Base-by-base conservation (phyloP, 2,797 vertebrate species). In the Phylloscopus collybita region DNA sequence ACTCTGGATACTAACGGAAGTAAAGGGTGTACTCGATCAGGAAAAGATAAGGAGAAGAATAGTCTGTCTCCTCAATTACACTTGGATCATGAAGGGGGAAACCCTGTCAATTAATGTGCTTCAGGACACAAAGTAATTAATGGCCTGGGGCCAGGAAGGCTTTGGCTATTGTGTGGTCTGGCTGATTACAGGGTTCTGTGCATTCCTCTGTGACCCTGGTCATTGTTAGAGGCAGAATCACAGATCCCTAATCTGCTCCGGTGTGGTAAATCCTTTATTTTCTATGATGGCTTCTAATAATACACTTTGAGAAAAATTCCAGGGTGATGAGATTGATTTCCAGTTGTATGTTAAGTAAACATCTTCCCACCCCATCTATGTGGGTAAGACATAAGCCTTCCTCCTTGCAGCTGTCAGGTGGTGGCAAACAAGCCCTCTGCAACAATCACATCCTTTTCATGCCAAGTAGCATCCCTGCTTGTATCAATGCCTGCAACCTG, bases 161-260 rank as follows among this genome's bases (percentile, higher is more conserved):
- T 86, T 66, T 1, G 6, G 64, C 65, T 82, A 18, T 90, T 90
- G 86, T 86, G 64, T 2, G 22, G 34, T 61, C 56, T 73, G 78
- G 53, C 60, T 92, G 78, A 88, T 96, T 91, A 85, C 57, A 80
- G 67, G 25, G 64, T 85, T n/a, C 74, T 64, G 14, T 22, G 20
- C 5, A 0, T 93, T 97, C 82, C 85, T 86, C 60, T 61, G 66
- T 78, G 57, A 44, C 16, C 5, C 27, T 32, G 80, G 18, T 64
- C 88, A 74, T 90, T 93, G 95, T 93, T 81, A 61, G 82, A 74
- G 67, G 62, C 70, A 90, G 76, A 90, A 88, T 96, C 92, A 92
- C 0, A 2, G 60, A 44, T 54, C 50, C 38, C 30, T 61, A 54
- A 90, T 70, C 80, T 82, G n/a, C 38, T 84, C n/a, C 0, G 1